A percentile compares a stretch with the other conserved stretches of the same genome.
Conservation (phyloP, 2,888 invertebrate genomes). For the Hydriomena furcata region DNA sequence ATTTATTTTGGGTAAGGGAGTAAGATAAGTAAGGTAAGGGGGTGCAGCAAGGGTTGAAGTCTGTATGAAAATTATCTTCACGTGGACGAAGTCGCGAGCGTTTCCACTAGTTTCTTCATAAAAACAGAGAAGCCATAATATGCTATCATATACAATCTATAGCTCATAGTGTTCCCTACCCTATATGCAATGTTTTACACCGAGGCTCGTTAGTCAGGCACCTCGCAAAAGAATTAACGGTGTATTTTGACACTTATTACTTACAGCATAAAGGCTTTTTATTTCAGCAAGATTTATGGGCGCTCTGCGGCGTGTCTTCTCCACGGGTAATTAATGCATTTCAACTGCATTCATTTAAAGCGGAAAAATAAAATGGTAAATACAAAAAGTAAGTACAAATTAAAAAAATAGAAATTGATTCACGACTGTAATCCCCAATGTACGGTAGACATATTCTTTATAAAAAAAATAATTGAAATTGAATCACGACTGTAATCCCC, state of each 20-base stretch:
- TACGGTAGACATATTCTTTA: too few relatives aligned
- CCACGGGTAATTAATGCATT: constrained; percentile 31
- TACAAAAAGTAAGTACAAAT: too few relatives aligned
- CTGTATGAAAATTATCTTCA: too few relatives aligned
- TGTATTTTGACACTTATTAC: constrained; percentile 79
- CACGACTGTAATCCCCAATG: too few relatives aligned
- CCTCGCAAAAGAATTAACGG: constrained; percentile 74
- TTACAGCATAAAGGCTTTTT: constrained; percentile 47
- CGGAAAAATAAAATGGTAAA: neutral
- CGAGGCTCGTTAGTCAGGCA: constrained; percentile 71
- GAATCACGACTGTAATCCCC: too few relatives aligned
- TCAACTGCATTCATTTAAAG: constrained; percentile 21
- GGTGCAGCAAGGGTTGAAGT: too few relatives aligned
- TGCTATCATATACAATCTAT: neutral
- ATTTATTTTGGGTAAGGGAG: too few relatives aligned
- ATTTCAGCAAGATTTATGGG: constrained; percentile 57
- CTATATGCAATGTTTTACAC: constrained; percentile 56
- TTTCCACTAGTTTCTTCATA: too few relatives aligned
- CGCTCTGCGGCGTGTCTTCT: constrained; percentile 37
- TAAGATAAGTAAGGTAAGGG: too few relatives aligned
- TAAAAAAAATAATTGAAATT: too few relatives aligned
- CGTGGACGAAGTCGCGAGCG: too few relatives aligned
- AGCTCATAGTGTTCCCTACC: constrained; percentile 22
- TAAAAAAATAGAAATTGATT: too few relatives aligned
- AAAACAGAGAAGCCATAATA: neutral